Conservation (phyloP, 2,797 vertebrate genomes). For the Gobio occitaniae region DNA sequence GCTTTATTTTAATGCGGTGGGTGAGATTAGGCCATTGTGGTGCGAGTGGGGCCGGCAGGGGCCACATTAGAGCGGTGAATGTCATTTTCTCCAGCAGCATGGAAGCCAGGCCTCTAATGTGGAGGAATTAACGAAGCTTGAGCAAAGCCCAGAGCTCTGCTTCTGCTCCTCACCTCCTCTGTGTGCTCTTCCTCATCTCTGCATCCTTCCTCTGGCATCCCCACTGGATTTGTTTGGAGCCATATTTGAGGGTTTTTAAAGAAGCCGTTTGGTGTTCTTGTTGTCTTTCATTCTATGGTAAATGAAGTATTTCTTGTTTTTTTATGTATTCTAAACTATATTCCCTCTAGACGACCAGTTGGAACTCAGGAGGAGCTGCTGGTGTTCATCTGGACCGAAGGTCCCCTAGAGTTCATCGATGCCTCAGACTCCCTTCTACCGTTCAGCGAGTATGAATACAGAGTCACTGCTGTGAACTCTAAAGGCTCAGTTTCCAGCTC, state of each 20-base stretch:
- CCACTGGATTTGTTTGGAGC: constrained; percentile 6
- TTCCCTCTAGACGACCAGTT: constrained; percentile 77
- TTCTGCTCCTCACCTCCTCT: constrained; percentile 26
- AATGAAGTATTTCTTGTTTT: neutral
- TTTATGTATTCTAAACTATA: constrained; percentile 7
- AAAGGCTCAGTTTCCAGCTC: constrained; percentile 82
- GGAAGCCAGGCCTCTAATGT: constrained; percentile 57
- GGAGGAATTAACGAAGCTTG: constrained; percentile 62
- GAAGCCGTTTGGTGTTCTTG: neutral
- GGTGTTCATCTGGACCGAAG: constrained; percentile 86
- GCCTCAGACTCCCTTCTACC: constrained; percentile 79
- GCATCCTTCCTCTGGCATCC: neutral
- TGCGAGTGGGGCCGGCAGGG: constrained; percentile 64
- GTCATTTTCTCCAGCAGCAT: constrained; percentile 68
- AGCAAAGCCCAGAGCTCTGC: constrained; percentile 32
- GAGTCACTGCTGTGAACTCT: constrained; percentile 80
- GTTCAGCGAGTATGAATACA: constrained; percentile 87
- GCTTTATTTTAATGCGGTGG: constrained; percentile 61
- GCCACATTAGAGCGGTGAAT: constrained; percentile 62
- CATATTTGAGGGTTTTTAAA: neutral
- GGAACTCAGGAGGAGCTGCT: constrained; percentile 81
- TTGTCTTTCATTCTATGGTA: neutral
- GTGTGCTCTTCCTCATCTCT: constrained; percentile 33
- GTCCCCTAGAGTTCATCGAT: constrained; percentile 85
- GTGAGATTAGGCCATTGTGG: constrained; percentile 57